Evolutionary conservation across 2,888 invertebrate species (phyloP).

Genomic region (Vesta saturnalis): DNA sequence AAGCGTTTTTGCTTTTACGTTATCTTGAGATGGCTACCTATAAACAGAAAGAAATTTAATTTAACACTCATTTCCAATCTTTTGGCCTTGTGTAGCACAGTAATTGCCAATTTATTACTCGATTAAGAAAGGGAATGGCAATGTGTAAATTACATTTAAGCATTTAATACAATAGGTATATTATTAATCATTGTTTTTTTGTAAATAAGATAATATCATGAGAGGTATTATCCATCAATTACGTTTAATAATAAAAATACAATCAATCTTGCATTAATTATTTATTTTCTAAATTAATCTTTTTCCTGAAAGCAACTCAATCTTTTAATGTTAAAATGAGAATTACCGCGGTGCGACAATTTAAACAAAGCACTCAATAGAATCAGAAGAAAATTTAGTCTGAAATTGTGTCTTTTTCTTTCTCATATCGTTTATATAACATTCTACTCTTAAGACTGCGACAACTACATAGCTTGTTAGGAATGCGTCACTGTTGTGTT

Average conservation of each 20-base stretch:
- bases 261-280: constrained; percentile 22
- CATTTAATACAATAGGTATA: too few species aligned
- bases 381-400: constrained; percentile 37
- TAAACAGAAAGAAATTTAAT: too few species aligned
- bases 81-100: not conserved
- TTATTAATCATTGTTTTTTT: too few species aligned
- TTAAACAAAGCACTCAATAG: constrained; percentile 49
- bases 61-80: too few species aligned
- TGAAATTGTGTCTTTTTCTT: constrained; percentile 35
- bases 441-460: constrained; percentile 41
- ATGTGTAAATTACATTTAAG: too few species aligned
- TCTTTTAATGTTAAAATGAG: constrained; percentile 46
- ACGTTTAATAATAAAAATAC: not conserved
- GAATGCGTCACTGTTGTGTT: constrained; percentile 60
- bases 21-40: too few species aligned
- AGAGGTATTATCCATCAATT: too few species aligned
- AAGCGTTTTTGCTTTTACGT: too few species aligned
- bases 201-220: too few species aligned
- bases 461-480: constrained; percentile 53
- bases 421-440: constrained; percentile 27
- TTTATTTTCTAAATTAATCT: constrained; percentile 47
- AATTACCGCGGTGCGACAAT: constrained; percentile 49
- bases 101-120: not conserved
- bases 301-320: constrained; percentile 36
- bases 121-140: not conserved